These are phyloP conservation scores for Pseudochirops cupreus DNA, from an alignment of 2,797 vertebrate species.

Conservation along the genomic window DNA sequence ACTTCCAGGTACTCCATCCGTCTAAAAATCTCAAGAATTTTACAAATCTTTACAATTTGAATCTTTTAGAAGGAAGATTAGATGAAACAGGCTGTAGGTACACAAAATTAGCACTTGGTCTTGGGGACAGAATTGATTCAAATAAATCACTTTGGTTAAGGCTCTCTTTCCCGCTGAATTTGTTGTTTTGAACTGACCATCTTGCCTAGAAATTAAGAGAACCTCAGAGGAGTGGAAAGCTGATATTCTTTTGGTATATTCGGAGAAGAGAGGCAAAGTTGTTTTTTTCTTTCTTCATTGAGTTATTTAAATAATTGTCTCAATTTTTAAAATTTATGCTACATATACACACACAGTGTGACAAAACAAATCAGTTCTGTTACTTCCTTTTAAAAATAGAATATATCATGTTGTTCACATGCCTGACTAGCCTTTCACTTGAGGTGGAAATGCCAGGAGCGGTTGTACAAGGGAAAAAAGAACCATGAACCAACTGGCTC, in stretches of 20 bases:
- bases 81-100: neutral
- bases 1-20: neutral
- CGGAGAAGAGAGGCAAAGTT: neutral
- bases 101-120: neutral
- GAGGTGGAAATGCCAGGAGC: neutral
- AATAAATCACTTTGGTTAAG: neutral
- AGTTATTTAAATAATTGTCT: neutral
- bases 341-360: neutral
- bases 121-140: neutral
- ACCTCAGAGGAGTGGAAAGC: neutral
- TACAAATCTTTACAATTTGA: neutral
- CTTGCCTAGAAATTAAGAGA: neutral
- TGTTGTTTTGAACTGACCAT: neutral
- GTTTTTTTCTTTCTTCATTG: neutral
- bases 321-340: constrained; percentile 18
- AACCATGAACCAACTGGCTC: neutral
- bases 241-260: neutral
- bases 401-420: constrained; percentile 16
- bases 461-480: neutral
- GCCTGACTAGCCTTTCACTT: neutral
- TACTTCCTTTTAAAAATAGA: neutral
- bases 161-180: neutral
- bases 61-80: neutral
- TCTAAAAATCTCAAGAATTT: neutral
- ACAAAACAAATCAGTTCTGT: constrained; percentile 23